These are phyloP conservation scores for rabbit (Oryctolagus cuniculus) DNA, from an alignment of 2,113 vertebrate species.

Conservation along the genomic window mOryCun1.1 NC_091445.1:88632501-88633000, in stretches of 20 bases:
- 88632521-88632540: background rate
- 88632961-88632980: background rate
- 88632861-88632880: background rate
- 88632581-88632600: background rate
- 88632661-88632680: background rate
- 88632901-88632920: background rate
- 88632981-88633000: background rate
- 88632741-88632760: background rate
- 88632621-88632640: background rate
- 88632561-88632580: background rate
- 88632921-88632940: background rate
- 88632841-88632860: background rate
- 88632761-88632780: background rate
- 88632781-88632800: background rate
- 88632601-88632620: background rate
- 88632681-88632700: background rate
- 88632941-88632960: background rate
- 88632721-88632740: background rate
- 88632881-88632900: background rate
- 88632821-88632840: background rate
- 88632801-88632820: background rate
- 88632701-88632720: slow-evolving; percentile 29
- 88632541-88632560: background rate
- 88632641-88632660: background rate
- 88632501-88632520: background rate